Evolutionary conservation across 1,140 invertebrate species (phyloP), one percentile per base, ranked within the genome.

Genomic region (Pseudomyrmex dendroicus): DNA sequence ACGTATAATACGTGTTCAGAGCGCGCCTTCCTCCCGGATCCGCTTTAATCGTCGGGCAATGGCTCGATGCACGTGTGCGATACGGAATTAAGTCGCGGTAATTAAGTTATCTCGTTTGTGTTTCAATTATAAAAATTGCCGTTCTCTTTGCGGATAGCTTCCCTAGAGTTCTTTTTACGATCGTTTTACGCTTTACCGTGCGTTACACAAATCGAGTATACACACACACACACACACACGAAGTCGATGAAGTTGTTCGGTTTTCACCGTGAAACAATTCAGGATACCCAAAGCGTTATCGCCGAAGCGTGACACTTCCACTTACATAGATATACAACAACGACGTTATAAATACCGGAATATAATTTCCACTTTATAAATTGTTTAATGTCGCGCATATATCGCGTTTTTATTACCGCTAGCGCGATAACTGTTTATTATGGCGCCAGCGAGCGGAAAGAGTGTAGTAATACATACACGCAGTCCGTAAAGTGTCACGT

Each of bases 331-430:
- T 35, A 35, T 35, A 7, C 35, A 35, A 35, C 5, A 35, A 76
- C 48, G n/a, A 52, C 7, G 56, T 46, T 17, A 13, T 59, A 46
- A 70, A 70, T 54, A n/a, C 56, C 50, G 12, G 35, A 59, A n/a
- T 73, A 73, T 59, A 73, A 73, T 73, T 73, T 73, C 70, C 56
- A 73, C 35, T 61, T 59, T 73, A 73, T 73, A 22, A 54, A 44
- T 73, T 12, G 17, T 0, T 0, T 20, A 57, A 52, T 20, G 22
- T 15, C 20, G 13, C 13, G 56, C 56, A 8, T 73, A 20, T 59
- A 59, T 59, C 56, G 17, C 35, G 44, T 73, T 59, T 73, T 46
- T 35, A 73, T 73, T 73, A 59, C 54, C 15, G 25, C 15, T 12
- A 57, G 70, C 17, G 22, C 70, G 56, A 73, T 73, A 61, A 46